phyloP scores from a whole-genome alignment of 1,140 invertebrate genomes.

The Olivierus martensii region DNA sequence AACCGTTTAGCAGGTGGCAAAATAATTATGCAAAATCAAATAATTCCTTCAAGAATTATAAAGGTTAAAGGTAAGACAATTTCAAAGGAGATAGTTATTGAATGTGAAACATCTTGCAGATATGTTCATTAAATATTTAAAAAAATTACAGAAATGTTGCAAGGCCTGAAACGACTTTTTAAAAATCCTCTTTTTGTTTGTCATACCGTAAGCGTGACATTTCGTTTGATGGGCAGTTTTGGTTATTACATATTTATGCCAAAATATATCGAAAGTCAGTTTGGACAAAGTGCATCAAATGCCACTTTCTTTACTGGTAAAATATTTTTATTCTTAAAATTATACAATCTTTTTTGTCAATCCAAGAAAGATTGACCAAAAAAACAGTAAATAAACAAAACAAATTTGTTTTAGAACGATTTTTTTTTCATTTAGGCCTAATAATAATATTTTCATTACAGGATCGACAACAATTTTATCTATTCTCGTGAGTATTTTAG shows the following conservation, averaged over 20 bases:
- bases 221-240: conserved; percentile 55
- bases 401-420: too few species aligned
- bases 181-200: conserved; percentile 51
- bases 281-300: conserved; percentile 50
- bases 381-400: too few species aligned
- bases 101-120: too few species aligned
- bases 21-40: background rate
- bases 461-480: conserved; percentile 45
- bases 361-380: too few species aligned
- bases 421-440: too few species aligned
- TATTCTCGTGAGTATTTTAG: conserved; percentile 49
- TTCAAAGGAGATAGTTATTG: too few species aligned
- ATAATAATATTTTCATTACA: background rate
- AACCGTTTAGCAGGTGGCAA: conserved; percentile 5
- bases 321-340: too few species aligned
- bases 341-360: too few species aligned
- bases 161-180: conserved; percentile 44
- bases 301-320: conserved; percentile 33
- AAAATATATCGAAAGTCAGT: conserved; percentile 60
- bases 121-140: too few species aligned
- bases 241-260: conserved; percentile 60
- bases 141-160: conserved; percentile 21
- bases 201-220: conserved; percentile 49
- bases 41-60: too few species aligned
- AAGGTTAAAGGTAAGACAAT: too few species aligned